Evolutionary conservation across 1,140 invertebrate genomes (phyloP), one percentile per base, ranked within the genome.

Genomic region (Diorhabda sublineata): DNA sequence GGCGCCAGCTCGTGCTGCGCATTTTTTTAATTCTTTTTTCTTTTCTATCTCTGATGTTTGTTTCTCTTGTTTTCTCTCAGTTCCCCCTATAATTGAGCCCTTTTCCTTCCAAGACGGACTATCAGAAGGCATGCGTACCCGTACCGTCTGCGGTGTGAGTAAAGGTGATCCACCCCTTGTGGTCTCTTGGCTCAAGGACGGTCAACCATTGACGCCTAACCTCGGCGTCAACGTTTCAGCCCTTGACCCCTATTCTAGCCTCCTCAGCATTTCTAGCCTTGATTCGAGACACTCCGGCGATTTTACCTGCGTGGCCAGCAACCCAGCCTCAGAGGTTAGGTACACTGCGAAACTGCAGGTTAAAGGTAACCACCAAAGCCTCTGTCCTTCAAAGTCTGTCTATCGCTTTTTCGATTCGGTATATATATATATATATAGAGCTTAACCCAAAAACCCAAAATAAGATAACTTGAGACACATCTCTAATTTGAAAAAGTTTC

Each of bases 81-180:
- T 91, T 87, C 90, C 90, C 83, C 90, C 90, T 84, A 90, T 89
- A 85, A 91, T 92, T 87, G 90, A 91, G 86, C 90, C 90, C 83
- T 92, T 92, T 87, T 87, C 85, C 84, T 92, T 92, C 84, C 90
- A 91, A 86, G 88, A 91, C 81, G 90, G 89, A 78, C 87, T 93
- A 77, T 87, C 88, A 78, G 91, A 93, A 85, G 92, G 91, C 79
- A 91, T 93, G 86, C 87, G 92, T 80, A 92, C 92, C 61, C 88
- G 91, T 75, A 89, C 92, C 77, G 90, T 93, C 74, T 95, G 93
- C 84, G 90, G 91, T 74, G 91, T 94, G 74, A 91, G 90, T 81
- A 88, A 89, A 76, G 91, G 91, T 73, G 91, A 92, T 82, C 86
- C 88, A 71, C 91, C 91, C 57, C 81, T 93, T 44, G 86, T 86